Percentiles rank a stretch among this genome's conserved stretches.
These are phyloP conservation scores for Ypsolopha sequella DNA, from an alignment of 2,888 invertebrate species.

Conservation along the genomic window DNA sequence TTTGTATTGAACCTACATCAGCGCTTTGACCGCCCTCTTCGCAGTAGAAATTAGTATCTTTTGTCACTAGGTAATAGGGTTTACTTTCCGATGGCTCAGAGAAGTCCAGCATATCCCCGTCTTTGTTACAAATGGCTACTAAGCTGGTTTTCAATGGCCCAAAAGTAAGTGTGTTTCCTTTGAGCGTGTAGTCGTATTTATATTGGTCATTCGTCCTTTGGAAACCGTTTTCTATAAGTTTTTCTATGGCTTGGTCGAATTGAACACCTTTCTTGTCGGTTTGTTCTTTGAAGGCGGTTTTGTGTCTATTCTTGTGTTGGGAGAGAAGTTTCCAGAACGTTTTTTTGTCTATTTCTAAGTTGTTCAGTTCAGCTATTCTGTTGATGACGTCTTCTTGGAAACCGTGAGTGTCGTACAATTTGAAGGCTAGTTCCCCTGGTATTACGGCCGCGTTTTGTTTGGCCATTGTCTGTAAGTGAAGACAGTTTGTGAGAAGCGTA, in stretches of 20 bases:
- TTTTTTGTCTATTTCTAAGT: conserved; percentile 71
- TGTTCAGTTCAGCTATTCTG: conserved; percentile 74
- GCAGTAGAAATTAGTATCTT: conserved; percentile 82
- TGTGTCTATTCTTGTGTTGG: conserved; percentile 58
- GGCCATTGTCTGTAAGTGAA: conserved; percentile 36
- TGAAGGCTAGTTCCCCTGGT: conserved; percentile 77
- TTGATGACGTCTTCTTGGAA: conserved; percentile 78
- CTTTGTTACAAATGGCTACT: conserved; percentile 69
- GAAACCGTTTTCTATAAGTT: conserved; percentile 45
- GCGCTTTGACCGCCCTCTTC: conserved; percentile 84
- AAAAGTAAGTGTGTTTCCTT: conserved; percentile 60
- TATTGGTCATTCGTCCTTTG: conserved; percentile 72
- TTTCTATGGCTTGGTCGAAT: conserved; percentile 56
- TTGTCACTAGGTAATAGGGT: conserved; percentile 73
- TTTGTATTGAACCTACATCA: conserved; percentile 73
- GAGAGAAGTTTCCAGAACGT: conserved; percentile 70
- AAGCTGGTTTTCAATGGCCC: conserved; percentile 66
- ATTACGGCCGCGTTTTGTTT: conserved; percentile 50
- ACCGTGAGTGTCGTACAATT: conserved; percentile 84
- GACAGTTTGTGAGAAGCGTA: conserved; percentile 4
- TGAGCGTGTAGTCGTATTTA: conserved; percentile 73
- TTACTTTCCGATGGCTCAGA: conserved; percentile 42
- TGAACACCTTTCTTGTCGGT: conserved; percentile 28
- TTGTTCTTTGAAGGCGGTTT: conserved; percentile 54
- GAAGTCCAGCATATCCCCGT: conserved; percentile 57